Base-by-base conservation (phyloP, 2,113 vertebrate species). In the Aleadryas rufinucha region DNA sequence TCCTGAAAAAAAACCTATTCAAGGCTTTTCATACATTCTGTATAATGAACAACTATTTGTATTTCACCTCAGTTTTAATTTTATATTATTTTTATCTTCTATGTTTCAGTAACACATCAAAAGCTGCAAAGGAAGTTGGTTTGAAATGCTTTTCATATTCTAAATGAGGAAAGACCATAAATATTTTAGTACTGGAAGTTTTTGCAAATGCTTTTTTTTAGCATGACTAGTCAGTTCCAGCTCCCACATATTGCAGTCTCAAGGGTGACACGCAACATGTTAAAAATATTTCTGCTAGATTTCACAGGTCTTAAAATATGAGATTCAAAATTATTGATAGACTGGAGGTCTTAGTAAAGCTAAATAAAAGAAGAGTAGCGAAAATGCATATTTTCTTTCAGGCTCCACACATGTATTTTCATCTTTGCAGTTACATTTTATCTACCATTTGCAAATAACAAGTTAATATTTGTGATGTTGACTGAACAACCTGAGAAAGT, bases 171-270 rank as follows among this genome's bases (percentile, higher is more conserved):
- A 95, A 94, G 9, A 17, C 16, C 77, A 60, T 95, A 96, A 97
- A 96, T 97, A 94, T 95, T 97, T 97, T 86, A 95, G 53, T 74
- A 56, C 52, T 84, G 28, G 42, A 82, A 21, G 15, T 52, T 97
- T 97, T 94, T 94, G 47, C 13, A 95, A 97, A 89, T 39, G 47
- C 13, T 89, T 14, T 2, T 82, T 96, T 91, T 83, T 75, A 84
- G 84, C 76, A 66, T 15, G 63, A 64, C 33, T 50, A 66, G 82
- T 35, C 95, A 95, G 92, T 76, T 95, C 60, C 66, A 78, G 28
- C 24, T 95, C 91, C 84, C 92, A 79, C 82, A 74, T 91, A 93
- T 94, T 97, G 49, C 41, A 91, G 65, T 66, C 68, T 93, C 52
- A 44, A 83, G 69, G 42, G 78, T 84, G 87, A 74, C 10, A 70